These are phyloP conservation scores for Orthochromis indermauri DNA, from an alignment of 2,113 vertebrate species.

Conservation along the genomic window DNA sequence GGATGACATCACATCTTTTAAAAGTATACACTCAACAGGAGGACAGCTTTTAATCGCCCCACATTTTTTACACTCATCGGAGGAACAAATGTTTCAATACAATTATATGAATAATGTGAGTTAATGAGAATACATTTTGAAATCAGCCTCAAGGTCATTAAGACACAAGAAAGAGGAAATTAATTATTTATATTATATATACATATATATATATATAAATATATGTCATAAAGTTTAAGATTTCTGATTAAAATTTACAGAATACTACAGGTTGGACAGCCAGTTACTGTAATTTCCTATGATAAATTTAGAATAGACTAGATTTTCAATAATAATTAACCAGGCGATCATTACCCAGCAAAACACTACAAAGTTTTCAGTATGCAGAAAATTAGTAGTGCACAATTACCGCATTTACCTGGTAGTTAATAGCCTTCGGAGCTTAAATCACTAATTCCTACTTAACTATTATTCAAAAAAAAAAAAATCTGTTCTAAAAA, in stretches of 20 bases:
- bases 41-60: neutral
- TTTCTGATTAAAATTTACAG: neutral
- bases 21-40: neutral
- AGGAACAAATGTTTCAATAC: neutral
- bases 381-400: neutral
- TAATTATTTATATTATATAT: neutral
- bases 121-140: neutral
- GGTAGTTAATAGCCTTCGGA: neutral
- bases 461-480: neutral
- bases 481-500: neutral
- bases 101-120: neutral
- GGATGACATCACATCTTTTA: neutral
- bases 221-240: neutral
- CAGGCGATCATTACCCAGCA: neutral
- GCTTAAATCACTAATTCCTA: neutral
- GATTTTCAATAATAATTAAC: neutral
- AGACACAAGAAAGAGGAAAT: neutral
- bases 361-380: neutral
- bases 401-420: neutral
- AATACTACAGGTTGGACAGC: neutral
- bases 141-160: neutral
- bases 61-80: neutral
- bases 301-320: neutral
- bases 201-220: rapidly evolving
- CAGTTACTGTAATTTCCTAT: neutral